Base-by-base conservation (phyloP, 1,140 invertebrate species). In the Lordiphosa clarofinis region DNA sequence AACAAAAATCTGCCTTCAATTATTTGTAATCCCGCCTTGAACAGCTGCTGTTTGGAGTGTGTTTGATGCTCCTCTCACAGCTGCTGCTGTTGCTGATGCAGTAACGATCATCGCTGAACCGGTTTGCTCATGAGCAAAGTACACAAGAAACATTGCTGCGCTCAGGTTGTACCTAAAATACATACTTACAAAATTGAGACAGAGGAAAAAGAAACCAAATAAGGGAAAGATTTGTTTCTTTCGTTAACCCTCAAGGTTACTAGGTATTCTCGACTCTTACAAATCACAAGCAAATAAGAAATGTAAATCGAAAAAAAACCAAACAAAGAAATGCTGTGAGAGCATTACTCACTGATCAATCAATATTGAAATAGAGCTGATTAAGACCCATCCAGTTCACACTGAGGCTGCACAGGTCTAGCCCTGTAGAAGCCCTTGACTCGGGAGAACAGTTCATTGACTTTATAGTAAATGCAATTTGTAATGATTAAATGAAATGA, bases 351-450 rank as follows among this genome's bases (percentile, higher is more conserved):
- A 40, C 42, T 33, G 44, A 42, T 67, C 52, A 75, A 75, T 75
- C 61, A 71, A 63, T 68, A 67, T 52, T 57, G 37, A 75, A 71
- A 56, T 74, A 37, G 11, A 42, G 42, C 61, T 81, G 75, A 79
- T 74, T 74, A 71, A 52, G 48, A 35, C 46, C 15, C 38, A 49
- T 58, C 42, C 40, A 59, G 37, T 58, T 54, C 69, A 76, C 21
- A 44, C 48, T 43, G 28, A 40, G 56, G 65, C 52, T 36, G 46
- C 21, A 58, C 61, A 69, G 56, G 58, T 70, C 39, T 46, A 40
- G 39, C 36, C 35, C 15, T 13, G 42, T 49, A 15, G 33, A 36
- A 35, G 55, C 33, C 58, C 57, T 37, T 39, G 8, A 43, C 21
- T 28, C 46, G 37, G 31, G 33, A 42, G 6, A 5, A 15, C 19